Percentiles rank a stretch among this genome's conserved stretches.
Conservation (phyloP, 2,797 vertebrate species). For the Myiotriccus ornatus region DNA sequence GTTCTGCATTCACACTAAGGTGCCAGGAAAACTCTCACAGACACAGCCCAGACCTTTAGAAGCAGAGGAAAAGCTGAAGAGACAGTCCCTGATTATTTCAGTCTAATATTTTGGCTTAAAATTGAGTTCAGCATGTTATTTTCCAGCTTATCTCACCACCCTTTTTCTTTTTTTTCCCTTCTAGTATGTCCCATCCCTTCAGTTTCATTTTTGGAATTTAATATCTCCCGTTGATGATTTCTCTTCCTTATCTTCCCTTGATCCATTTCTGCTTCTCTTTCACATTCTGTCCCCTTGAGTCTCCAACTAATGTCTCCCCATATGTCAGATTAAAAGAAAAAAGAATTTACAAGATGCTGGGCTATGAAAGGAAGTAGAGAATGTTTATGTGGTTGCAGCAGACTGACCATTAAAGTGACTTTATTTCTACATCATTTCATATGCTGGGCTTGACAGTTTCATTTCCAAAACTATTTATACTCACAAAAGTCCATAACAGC, state of each 20-base stretch:
- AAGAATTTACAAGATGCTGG: background rate
- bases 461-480: constrained; percentile 75
- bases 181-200: background rate
- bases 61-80: background rate
- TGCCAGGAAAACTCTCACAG: background rate
- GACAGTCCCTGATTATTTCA: background rate
- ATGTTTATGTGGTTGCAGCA: constrained; percentile 22
- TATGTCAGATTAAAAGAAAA: constrained; percentile 47
- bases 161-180: background rate
- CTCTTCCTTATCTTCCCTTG: constrained; percentile 42
- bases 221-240: constrained; percentile 23
- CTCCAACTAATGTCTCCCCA: background rate
- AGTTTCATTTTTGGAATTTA: constrained; percentile 20
- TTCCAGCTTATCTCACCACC: background rate
- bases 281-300: constrained; percentile 10
- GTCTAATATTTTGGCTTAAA: background rate
- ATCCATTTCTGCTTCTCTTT: constrained; percentile 28
- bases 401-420: constrained; percentile 64
- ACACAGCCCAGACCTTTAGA: background rate
- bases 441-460: constrained; percentile 66
- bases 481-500: constrained; percentile 68
- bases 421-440: constrained; percentile 55
- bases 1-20: background rate
- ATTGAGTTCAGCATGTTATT: background rate
- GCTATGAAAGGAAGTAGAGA: constrained; percentile 9